Percentiles rank a stretch among this genome's conserved stretches.
These are phyloP conservation scores for Gambusia affinis DNA, from an alignment of 2,113 vertebrate species.

Conservation along the genomic window DNA sequence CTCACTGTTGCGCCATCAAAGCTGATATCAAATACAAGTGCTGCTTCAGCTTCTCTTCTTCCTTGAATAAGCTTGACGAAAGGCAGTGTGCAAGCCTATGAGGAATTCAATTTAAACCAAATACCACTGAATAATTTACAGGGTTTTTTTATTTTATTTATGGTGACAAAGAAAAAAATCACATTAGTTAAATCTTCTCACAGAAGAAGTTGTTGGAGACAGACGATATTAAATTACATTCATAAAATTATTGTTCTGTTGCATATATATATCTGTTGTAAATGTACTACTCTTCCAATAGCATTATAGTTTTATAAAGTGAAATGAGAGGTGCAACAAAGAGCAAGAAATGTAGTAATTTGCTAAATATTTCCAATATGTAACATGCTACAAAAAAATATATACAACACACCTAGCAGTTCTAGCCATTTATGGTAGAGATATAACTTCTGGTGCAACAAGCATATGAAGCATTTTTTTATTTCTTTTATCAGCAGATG, in stretches of 20 bases:
- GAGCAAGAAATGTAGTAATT: neutral
- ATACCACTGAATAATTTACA: constrained; percentile 47
- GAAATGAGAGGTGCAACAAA: neutral
- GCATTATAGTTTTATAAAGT: constrained; percentile 1
- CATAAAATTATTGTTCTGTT: neutral
- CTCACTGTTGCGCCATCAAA: constrained; percentile 62
- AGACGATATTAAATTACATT: constrained; percentile 7
- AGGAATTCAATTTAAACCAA: constrained; percentile 46
- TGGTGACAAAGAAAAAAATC: constrained; percentile 3
- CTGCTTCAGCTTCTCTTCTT: constrained; percentile 55
- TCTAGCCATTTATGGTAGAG: neutral
- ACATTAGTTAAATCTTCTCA: constrained; percentile 27
- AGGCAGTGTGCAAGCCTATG: constrained; percentile 17
- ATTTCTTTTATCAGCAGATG: neutral
- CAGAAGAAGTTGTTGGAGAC: constrained; percentile 5
- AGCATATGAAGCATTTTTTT: neutral
- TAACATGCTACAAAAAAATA: neutral
- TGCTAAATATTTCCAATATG: neutral
- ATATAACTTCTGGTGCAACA: neutral
- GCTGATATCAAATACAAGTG: constrained; percentile 54
- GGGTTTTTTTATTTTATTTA: constrained; percentile 10
- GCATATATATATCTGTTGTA: neutral
- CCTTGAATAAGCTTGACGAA: constrained; percentile 53
- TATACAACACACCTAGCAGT: neutral
- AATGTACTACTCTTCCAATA: neutral